Evolutionary conservation across 2,797 vertebrate species (phyloP).

Genomic region (Cyclura pinguis): DNA sequence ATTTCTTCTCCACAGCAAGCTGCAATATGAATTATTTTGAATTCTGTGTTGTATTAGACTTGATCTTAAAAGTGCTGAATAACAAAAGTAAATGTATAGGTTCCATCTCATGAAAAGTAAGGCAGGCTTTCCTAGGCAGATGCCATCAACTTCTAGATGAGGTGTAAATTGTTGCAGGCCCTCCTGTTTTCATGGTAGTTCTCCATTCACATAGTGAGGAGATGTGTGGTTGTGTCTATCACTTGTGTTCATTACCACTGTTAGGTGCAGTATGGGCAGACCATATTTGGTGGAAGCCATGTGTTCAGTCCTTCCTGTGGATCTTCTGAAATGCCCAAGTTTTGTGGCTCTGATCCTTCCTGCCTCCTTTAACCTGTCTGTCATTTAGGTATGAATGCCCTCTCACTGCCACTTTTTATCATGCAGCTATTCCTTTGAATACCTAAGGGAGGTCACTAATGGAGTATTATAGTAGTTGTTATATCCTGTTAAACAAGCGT

Average conservation of each 20-base stretch:
- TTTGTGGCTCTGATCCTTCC: neutral
- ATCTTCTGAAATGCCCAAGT: neutral
- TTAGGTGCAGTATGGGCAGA: neutral
- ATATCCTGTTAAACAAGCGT: too few species aligned
- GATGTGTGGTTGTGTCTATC: neutral
- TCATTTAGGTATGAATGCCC: neutral
- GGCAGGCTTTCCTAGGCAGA: neutral
- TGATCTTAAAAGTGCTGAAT: neutral
- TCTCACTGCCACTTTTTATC: neutral
- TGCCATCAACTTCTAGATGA: neutral
- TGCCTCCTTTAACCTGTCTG: neutral
- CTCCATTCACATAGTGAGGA: neutral
- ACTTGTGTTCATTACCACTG: neutral
- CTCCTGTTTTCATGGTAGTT: neutral
- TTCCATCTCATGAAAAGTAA: neutral
- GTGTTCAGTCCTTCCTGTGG: neutral
- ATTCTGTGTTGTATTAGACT: neutral
- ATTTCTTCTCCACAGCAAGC: too few species aligned
- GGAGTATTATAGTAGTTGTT: too few species aligned
- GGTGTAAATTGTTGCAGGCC: neutral
- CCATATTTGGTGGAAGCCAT: neutral
- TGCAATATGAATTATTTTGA: neutral
- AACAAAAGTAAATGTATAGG: neutral
- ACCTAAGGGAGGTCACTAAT: neutral
- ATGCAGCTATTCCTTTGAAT: neutral